Evolutionary conservation across 2,797 vertebrate genomes (phyloP).

Genomic region (Eospalax fontanierii): DNA sequence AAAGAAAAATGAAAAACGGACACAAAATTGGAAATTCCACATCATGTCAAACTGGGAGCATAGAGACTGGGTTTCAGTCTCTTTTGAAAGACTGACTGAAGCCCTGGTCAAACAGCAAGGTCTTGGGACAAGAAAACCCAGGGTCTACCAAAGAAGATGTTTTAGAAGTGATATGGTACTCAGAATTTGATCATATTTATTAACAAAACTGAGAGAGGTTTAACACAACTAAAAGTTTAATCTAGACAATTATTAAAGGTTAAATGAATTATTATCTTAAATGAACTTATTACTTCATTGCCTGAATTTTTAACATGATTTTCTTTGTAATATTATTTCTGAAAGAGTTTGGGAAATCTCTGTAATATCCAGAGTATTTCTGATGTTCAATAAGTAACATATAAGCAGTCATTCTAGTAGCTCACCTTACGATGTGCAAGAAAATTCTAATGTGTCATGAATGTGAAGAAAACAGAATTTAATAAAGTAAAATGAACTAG

Average conservation of each 20-base stretch:
- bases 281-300: slow-evolving; percentile 14
- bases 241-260: slow-evolving; percentile 33
- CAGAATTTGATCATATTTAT: neutral
- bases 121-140: neutral
- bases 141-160: neutral
- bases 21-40: neutral
- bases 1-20: neutral
- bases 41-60: no score
- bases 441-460: slow-evolving; percentile 26
- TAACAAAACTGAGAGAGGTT: neutral
- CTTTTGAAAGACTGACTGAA: neutral
- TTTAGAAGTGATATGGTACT: neutral
- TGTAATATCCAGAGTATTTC: slow-evolving; percentile 15
- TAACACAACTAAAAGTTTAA: slow-evolving; percentile 6
- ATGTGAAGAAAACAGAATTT: neutral
- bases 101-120: neutral
- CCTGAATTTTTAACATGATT: neutral
- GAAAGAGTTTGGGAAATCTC: slow-evolving; percentile 35
- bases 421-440: neutral
- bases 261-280: neutral
- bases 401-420: slow-evolving; percentile 3
- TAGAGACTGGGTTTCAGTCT: no score
- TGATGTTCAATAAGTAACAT: slow-evolving; percentile 24
- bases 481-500: neutral
- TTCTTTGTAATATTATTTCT: neutral